phyloP scores from a whole-genome alignment of 2,888 invertebrate species.

The Andrena bicolor region DNA sequence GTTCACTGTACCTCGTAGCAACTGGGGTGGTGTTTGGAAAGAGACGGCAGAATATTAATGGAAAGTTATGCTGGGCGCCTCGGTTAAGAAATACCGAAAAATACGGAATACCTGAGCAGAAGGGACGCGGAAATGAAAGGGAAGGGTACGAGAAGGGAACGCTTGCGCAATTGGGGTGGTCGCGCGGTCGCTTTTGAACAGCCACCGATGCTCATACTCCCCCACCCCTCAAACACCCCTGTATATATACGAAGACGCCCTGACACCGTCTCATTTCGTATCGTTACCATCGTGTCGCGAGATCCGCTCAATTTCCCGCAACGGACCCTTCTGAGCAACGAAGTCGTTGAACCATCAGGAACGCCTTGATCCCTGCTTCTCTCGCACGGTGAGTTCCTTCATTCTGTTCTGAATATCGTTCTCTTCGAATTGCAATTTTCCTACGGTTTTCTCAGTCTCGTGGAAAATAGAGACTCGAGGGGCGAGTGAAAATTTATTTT shows the following conservation, averaged over 20 bases:
- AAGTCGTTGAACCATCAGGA: neutral
- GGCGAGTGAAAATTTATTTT: too few species aligned
- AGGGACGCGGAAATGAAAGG: neutral
- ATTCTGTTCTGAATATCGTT: neutral
- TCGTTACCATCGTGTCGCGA: constrained; percentile 74
- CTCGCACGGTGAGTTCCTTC: constrained; percentile 45
- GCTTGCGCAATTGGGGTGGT: constrained; percentile 70
- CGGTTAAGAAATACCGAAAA: neutral
- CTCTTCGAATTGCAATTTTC: neutral
- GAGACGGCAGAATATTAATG: neutral
- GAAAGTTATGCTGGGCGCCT: too few species aligned
- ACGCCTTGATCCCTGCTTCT: neutral
- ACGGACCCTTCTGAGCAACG: neutral
- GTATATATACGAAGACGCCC: constrained; percentile 78
- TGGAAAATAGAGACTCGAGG: neutral
- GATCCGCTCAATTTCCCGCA: constrained; percentile 52
- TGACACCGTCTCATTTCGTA: constrained; percentile 77
- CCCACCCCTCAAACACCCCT: constrained; percentile 53
- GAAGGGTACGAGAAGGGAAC: constrained; percentile 56
- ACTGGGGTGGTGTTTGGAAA: neutral
- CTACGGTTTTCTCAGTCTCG: neutral
- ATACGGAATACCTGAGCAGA: neutral
- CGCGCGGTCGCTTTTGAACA: constrained; percentile 68
- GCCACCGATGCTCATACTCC: constrained; percentile 73
- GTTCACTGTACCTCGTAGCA: neutral